phyloP scores from a whole-genome alignment of 1,140 invertebrate genomes.

The Sarcophaga bullata region DNA sequence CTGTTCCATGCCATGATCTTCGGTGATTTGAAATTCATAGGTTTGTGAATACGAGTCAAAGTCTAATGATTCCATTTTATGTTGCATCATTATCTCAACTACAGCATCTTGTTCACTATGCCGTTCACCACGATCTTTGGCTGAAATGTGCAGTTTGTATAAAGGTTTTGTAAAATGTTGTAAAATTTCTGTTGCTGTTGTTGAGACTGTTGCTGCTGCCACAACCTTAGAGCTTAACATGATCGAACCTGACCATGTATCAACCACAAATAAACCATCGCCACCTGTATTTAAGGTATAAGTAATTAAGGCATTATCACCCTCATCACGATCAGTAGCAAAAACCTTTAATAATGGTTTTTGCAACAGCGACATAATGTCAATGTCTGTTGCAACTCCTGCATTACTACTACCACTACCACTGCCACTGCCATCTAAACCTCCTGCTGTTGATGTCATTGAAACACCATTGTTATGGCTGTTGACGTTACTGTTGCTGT shows the following conservation, averaged over 20 bases:
- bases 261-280: constrained; percentile 80
- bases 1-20: constrained; percentile 74
- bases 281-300: constrained; percentile 82
- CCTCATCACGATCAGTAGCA: constrained; percentile 83
- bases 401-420: background rate
- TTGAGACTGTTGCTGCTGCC: background rate
- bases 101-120: constrained; percentile 76
- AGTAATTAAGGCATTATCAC: constrained; percentile 82
- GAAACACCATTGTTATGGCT: constrained; percentile 3
- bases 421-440: too few species aligned
- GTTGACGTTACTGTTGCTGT: constrained; percentile 9
- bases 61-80: constrained; percentile 75
- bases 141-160: constrained; percentile 79
- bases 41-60: constrained; percentile 75
- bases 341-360: constrained; percentile 75
- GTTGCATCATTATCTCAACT: constrained; percentile 82
- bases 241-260: constrained; percentile 80
- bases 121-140: constrained; percentile 81
- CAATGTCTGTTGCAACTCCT: background rate
- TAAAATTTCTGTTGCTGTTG: constrained; percentile 29
- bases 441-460: too few species aligned
- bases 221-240: constrained; percentile 69
- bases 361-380: constrained; percentile 34
- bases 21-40: constrained; percentile 83
- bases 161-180: constrained; percentile 69